phyloP scores from a whole-genome alignment of 53 echinoderm and acorn worm genomes.

The Crossaster papposus region DNA sequence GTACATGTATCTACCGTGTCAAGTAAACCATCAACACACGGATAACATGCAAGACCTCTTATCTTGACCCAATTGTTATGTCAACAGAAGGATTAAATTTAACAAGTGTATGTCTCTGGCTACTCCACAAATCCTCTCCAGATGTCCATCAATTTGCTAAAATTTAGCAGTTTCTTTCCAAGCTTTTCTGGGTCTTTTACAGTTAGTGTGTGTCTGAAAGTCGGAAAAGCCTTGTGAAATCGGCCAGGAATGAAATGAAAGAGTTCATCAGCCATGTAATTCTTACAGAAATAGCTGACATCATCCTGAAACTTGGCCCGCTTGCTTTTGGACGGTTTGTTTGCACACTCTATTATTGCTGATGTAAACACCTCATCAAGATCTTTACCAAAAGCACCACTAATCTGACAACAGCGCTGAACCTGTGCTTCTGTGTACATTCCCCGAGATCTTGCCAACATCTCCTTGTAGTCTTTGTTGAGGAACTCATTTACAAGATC shows the following conservation, averaged over 20 bases:
- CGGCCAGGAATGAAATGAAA: slow-evolving; percentile 57
- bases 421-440: slow-evolving; percentile 14
- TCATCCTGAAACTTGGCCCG: slow-evolving; percentile 26
- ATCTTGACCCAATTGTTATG: no score
- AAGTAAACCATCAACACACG: no score
- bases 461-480: slow-evolving; percentile 38
- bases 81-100: no score
- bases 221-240: not conserved
- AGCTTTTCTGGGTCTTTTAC: slow-evolving; percentile 2
- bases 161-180: slow-evolving; percentile 5
- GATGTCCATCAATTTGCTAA: no score
- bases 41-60: no score
- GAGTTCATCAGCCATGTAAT: slow-evolving; percentile 24
- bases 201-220: not conserved
- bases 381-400: slow-evolving; percentile 47
- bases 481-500: slow-evolving; percentile 36
- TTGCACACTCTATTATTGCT: not conserved
- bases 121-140: no score
- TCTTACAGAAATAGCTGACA: slow-evolving; percentile 21
- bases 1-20: no score
- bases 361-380: slow-evolving; percentile 6
- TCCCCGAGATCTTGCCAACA: slow-evolving; percentile 36
- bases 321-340: not conserved
- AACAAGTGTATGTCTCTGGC: no score
- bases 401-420: slow-evolving; percentile 14